phyloP scores from a whole-genome alignment of 2,113 vertebrate genomes.

The Mesembrinibis cayennensis region DNA sequence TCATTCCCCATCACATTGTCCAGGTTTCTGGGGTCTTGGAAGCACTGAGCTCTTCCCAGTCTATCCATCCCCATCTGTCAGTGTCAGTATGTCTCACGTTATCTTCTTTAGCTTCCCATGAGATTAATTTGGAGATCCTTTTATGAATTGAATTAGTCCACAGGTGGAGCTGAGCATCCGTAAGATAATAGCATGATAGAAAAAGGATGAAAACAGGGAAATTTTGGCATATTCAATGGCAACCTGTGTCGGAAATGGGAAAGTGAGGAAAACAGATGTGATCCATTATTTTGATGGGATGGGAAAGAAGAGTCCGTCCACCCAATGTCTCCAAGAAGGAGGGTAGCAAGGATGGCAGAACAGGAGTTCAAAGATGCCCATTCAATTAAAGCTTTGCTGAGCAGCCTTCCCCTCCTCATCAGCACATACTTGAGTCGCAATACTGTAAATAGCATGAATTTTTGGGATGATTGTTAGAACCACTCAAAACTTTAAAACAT shows the following conservation, averaged over 20 bases:
- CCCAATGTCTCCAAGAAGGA: background rate
- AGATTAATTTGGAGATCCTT: background rate
- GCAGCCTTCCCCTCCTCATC: background rate
- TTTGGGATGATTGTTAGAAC: background rate
- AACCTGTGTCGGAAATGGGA: background rate
- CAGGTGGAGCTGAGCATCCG: background rate
- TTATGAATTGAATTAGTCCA: background rate
- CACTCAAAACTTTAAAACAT: background rate
- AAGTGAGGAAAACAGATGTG: background rate
- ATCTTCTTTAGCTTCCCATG: background rate
- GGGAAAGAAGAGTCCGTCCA: background rate
- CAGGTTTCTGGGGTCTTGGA: background rate
- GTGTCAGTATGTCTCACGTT: accelerated
- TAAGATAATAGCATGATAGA: accelerated
- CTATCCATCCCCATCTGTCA: accelerated
- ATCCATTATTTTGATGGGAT: background rate
- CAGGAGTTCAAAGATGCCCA: background rate
- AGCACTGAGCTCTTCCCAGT: background rate
- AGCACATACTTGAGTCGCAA: background rate
- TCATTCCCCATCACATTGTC: background rate
- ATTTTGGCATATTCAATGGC: background rate
- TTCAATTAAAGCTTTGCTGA: background rate
- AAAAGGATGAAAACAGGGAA: background rate
- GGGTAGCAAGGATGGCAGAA: background rate
- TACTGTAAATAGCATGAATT: background rate